Percentiles rank a stretch among this genome's conserved stretches.
phyloP scores from a whole-genome alignment of 2,888 invertebrate species.

The Lissocephala sabroskyi region DNA sequence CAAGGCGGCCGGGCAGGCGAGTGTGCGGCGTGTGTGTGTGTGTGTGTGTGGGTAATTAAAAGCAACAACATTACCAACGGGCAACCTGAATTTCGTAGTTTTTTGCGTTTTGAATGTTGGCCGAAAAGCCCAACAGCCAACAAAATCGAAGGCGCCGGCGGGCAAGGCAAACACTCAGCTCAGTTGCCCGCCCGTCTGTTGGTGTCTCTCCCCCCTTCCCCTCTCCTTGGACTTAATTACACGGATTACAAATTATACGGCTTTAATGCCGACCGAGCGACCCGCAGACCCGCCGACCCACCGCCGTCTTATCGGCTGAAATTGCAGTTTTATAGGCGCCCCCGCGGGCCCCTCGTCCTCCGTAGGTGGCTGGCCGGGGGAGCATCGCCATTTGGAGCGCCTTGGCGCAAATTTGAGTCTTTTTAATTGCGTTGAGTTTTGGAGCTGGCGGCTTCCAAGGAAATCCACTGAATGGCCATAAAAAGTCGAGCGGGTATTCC shows the following conservation, averaged over 20 bases:
- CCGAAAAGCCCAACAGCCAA: too few species aligned
- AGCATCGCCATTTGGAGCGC: too few species aligned
- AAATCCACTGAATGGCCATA: too few species aligned
- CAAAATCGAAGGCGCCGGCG: too few species aligned
- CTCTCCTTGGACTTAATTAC: slow-evolving; percentile 66
- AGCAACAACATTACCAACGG: slow-evolving; percentile 33
- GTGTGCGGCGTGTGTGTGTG: slow-evolving; percentile 20
- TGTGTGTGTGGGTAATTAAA: slow-evolving; percentile 51
- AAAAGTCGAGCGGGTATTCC: too few species aligned
- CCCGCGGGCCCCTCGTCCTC: slow-evolving; percentile 9
- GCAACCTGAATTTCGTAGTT: slow-evolving; percentile 51
- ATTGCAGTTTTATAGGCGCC: slow-evolving; percentile 55
- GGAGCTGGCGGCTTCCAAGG: too few species aligned
- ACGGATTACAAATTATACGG: slow-evolving; percentile 63
- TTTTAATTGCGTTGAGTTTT: too few species aligned
- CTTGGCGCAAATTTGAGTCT: too few species aligned
- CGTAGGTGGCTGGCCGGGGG: too few species aligned
- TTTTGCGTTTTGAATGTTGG: too few species aligned
- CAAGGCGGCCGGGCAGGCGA: slow-evolving; percentile 27
- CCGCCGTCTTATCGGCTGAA: slow-evolving; percentile 19
- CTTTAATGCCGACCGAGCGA: too few species aligned
- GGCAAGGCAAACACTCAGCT: not conserved
- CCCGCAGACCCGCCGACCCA: too few species aligned
- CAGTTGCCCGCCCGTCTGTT: not conserved
- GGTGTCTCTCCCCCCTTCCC: slow-evolving; percentile 14